Conservation (phyloP, 2,888 invertebrate species). For the Petrolisthes cinctipes region DNA sequence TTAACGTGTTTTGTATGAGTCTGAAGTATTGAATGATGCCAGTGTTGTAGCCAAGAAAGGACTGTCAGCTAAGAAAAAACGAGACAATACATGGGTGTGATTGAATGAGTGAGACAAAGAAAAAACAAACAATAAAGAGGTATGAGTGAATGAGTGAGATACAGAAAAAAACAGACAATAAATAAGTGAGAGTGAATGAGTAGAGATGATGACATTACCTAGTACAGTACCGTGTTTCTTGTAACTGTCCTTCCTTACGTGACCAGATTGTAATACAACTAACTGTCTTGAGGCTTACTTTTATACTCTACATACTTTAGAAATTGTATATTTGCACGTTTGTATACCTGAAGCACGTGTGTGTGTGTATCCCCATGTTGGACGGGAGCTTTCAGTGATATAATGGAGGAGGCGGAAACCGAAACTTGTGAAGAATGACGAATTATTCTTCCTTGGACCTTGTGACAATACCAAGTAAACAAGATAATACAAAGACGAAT, state of each 20-base stretch:
- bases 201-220: neutral
- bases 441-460: neutral
- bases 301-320: slow-evolving; percentile 19
- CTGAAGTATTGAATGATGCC: too few species aligned
- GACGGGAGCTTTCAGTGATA: neutral
- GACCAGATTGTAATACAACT: slow-evolving; percentile 18
- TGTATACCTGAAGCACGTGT: slow-evolving; percentile 26
- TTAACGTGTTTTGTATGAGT: too few species aligned
- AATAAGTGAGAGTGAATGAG: neutral
- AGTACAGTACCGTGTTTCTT: slow-evolving; percentile 11
- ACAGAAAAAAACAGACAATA: too few species aligned
- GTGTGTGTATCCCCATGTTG: slow-evolving; percentile 20
- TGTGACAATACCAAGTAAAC: slow-evolving; percentile 2
- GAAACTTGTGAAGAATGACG: neutral
- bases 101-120: too few species aligned
- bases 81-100: too few species aligned
- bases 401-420: neutral
- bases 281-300: slow-evolving; percentile 14
- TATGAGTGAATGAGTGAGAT: too few species aligned
- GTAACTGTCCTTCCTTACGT: slow-evolving; percentile 19
- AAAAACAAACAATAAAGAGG: too few species aligned
- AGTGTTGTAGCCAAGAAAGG: too few species aligned
- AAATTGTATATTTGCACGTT: slow-evolving; percentile 35
- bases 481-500: neutral
- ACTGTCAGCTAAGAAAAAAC: too few species aligned